These are phyloP conservation scores for Heliopora coerulea DNA, from an alignment of 92 coral and sea anemone genomes.

Conservation along the genomic window DNA sequence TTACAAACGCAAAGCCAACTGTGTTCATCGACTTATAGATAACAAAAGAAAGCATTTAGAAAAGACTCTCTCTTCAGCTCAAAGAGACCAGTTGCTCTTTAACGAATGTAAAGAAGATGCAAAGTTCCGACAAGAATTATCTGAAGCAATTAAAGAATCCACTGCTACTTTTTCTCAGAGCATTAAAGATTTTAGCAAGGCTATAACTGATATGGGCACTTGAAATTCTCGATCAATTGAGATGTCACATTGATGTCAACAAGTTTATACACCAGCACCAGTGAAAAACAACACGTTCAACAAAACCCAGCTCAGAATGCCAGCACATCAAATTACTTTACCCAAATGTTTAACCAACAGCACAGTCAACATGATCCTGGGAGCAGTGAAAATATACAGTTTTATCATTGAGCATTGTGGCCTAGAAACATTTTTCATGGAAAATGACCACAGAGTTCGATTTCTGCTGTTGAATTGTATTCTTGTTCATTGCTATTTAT, in stretches of 20 bases:
- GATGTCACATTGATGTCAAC: constrained; percentile 51
- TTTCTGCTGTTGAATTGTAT: too few relatives aligned
- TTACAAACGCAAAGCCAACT: constrained; percentile 54
- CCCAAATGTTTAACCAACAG: too few relatives aligned
- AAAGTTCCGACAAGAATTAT: constrained; percentile 57
- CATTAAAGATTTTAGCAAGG: constrained; percentile 47
- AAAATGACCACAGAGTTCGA: too few relatives aligned
- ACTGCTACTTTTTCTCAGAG: constrained; percentile 48
- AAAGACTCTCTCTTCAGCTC: constrained; percentile 50
- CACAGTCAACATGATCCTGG: too few relatives aligned
- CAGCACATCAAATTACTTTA: too few relatives aligned
- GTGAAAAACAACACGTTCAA: too few relatives aligned
- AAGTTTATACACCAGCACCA: background rate
- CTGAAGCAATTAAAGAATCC: constrained; percentile 53
- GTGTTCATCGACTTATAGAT: constrained; percentile 60
- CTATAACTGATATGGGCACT: constrained; percentile 53
- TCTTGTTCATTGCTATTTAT: too few relatives aligned
- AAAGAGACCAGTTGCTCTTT: constrained; percentile 51
- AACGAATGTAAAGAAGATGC: constrained; percentile 63
- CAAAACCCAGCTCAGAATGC: too few relatives aligned
- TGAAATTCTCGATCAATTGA: constrained; percentile 58
- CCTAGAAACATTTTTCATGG: too few relatives aligned
- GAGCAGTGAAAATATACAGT: too few relatives aligned
- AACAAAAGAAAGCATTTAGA: constrained; percentile 63
- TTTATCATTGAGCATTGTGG: too few relatives aligned